These are phyloP conservation scores for Acridotheres tristis DNA, from an alignment of 2,797 vertebrate species.

Conservation along the genomic window DNA sequence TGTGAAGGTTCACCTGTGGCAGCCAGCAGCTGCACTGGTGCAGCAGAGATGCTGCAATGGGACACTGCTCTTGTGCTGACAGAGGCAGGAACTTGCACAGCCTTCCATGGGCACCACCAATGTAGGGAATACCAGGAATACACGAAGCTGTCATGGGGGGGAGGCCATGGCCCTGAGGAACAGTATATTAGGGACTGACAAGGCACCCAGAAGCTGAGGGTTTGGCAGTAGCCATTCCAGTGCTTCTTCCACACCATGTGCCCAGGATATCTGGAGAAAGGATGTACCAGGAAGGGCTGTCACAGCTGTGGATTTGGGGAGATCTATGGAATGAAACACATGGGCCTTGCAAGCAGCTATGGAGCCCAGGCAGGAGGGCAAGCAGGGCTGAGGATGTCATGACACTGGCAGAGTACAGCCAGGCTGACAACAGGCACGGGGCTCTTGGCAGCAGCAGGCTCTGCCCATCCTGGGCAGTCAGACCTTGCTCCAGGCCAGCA, in stretches of 20 bases:
- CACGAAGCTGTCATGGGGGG: neutral
- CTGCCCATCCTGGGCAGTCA: neutral
- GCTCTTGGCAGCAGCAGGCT: neutral
- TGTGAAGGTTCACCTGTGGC: neutral
- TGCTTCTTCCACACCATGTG: fast-evolving
- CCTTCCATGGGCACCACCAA: neutral
- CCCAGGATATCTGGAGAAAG: neutral
- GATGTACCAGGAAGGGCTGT: neutral
- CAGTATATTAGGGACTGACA: fast-evolving
- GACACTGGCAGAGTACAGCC: neutral
- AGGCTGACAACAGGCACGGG: neutral
- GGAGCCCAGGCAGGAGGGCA: neutral
- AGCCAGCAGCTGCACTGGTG: neutral
- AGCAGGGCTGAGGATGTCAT: neutral
- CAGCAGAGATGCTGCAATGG: neutral
- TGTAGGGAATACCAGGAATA: neutral
- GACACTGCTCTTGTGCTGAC: neutral
- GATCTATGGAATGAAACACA: neutral
- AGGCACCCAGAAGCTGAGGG: neutral
- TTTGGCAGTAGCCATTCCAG: neutral
- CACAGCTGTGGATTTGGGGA: neutral
- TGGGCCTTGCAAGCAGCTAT: neutral
- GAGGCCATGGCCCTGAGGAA: neutral
- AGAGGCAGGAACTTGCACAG: neutral
- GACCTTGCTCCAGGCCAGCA: neutral